Conservation (phyloP, 1,140 invertebrate genomes). For the Dysdera silvatica region DNA sequence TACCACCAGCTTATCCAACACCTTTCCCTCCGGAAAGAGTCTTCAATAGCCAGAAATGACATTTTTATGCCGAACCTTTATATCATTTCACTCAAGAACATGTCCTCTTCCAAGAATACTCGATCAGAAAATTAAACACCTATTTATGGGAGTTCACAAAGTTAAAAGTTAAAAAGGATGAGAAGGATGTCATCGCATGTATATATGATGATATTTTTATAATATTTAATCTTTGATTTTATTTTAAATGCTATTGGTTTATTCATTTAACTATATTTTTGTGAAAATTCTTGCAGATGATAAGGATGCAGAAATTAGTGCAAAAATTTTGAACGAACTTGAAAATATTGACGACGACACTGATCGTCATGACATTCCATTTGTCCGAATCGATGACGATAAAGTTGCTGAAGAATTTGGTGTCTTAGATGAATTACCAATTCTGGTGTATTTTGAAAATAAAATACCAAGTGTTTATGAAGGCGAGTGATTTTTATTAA, state of each 20-base stretch:
- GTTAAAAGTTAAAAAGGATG: too few species aligned
- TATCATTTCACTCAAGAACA: too few species aligned
- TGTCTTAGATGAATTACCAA: conserved; percentile 35
- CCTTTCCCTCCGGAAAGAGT: too few species aligned
- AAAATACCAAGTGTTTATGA: conserved; percentile 36
- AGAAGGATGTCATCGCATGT: too few species aligned
- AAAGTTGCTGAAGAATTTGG: conserved; percentile 38
- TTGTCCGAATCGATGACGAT: conserved; percentile 40
- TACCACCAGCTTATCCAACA: too few species aligned
- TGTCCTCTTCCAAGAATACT: too few species aligned
- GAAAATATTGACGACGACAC: conserved; percentile 45
- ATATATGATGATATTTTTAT: not conserved
- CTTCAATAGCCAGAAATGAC: too few species aligned
- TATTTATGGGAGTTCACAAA: too few species aligned
- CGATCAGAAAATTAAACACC: too few species aligned
- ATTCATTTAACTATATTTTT: not conserved
- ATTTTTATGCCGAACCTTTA: too few species aligned
- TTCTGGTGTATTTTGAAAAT: conserved; percentile 39
- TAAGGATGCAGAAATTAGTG: conserved; percentile 36
- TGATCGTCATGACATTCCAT: conserved; percentile 37
- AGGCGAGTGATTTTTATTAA: conserved; percentile 23
- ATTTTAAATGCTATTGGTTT: not conserved
- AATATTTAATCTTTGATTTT: too few species aligned
- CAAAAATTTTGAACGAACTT: conserved; percentile 38
- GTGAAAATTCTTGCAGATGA: conserved; percentile 37